Evolutionary conservation across 2,797 vertebrate species (phyloP).

Genomic region (Sebastes matsubarae): DNA sequence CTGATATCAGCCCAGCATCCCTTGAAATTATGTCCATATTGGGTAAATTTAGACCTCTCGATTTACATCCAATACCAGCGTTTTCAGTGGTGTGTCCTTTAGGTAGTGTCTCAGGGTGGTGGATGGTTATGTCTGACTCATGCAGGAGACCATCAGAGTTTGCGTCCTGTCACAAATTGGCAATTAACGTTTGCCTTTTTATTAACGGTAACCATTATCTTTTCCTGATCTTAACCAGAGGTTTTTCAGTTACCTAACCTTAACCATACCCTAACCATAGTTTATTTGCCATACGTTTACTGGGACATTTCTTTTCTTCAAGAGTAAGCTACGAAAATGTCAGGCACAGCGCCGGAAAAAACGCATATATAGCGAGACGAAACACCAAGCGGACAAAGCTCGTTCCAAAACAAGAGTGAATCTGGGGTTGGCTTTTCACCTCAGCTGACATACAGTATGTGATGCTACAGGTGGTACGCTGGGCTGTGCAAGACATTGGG

Average conservation of each 20-base stretch:
- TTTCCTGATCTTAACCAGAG: background rate
- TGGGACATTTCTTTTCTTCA: background rate
- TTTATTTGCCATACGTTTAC: background rate
- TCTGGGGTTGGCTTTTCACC: no score
- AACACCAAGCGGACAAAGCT: no score
- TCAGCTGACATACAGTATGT: no score
- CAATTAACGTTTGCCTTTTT: background rate
- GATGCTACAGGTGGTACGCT: no score
- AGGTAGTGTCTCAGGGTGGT: background rate
- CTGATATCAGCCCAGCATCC: background rate
- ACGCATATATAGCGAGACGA: no score
- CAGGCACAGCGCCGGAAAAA: no score
- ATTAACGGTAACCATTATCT: background rate
- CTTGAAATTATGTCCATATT: background rate
- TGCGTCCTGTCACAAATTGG: background rate
- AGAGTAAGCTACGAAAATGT: rapidly evolving
- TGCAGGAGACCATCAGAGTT: background rate
- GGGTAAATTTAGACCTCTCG: background rate
- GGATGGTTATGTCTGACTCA: background rate
- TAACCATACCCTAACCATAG: background rate
- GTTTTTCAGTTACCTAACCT: background rate
- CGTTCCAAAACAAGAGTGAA: no score
- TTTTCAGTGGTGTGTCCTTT: background rate
- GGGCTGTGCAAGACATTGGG: background rate
- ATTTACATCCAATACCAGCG: no score